Conservation (phyloP, 2,113 vertebrate genomes). For the Nansenia antarctica region DNA sequence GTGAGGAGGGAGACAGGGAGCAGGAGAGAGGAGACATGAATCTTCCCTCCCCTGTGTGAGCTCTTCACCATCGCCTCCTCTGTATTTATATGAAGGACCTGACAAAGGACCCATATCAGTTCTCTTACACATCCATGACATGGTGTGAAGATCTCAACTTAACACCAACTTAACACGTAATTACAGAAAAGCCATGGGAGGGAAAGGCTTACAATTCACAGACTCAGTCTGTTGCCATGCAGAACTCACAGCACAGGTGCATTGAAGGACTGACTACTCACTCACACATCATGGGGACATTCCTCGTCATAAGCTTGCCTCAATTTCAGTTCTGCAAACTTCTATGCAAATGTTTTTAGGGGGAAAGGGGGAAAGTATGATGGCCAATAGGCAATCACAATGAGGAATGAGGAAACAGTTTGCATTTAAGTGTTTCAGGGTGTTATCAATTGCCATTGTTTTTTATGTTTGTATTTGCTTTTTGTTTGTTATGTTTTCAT, state of each 20-base stretch:
- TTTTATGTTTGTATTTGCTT: constrained; percentile 58
- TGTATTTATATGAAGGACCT: constrained; percentile 57
- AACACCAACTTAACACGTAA: background rate
- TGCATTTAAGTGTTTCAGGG: constrained; percentile 73
- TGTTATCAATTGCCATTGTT: constrained; percentile 61
- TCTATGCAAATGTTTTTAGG: constrained; percentile 67
- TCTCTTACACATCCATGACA: constrained; percentile 5
- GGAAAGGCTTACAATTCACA: constrained; percentile 28
- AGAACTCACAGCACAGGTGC: constrained; percentile 58
- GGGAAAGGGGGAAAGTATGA: constrained; percentile 49
- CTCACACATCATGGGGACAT: constrained; percentile 1
- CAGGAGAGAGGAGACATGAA: constrained; percentile 8
- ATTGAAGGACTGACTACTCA: constrained; percentile 47
- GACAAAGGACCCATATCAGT: constrained; percentile 37
- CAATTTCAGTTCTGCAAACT: constrained; percentile 61
- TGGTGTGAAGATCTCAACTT: constrained; percentile 6
- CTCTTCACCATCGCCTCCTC: constrained; percentile 25
- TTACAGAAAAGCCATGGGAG: constrained; percentile 33
- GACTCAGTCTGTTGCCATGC: constrained; percentile 18
- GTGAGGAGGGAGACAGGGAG: background rate
- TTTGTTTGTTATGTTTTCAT: constrained; percentile 60
- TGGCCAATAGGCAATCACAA: constrained; percentile 57
- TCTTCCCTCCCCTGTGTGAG: constrained; percentile 16
- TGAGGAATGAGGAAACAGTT: constrained; percentile 55
- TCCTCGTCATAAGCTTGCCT: constrained; percentile 45